These are phyloP conservation scores for Trachymyrmex cornetzi DNA, from an alignment of 1,140 invertebrate species.

Conservation along the genomic window DNA sequence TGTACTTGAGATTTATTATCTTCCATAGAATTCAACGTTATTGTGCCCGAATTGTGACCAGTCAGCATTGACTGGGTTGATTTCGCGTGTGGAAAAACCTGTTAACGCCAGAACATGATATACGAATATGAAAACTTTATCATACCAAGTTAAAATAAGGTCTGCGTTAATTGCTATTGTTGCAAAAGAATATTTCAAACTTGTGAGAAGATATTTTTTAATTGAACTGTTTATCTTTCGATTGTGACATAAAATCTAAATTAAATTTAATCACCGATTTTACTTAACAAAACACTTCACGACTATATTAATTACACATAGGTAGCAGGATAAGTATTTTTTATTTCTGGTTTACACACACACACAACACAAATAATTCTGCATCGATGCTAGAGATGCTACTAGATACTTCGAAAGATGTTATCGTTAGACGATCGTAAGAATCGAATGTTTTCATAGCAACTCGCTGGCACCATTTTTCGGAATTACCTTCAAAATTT, in stretches of 20 bases:
- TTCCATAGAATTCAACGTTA: conserved; percentile 45
- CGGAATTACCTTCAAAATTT: conserved; percentile 29
- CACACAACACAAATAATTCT: neutral
- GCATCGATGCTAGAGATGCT: neutral
- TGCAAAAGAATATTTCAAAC: neutral
- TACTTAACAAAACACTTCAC: neutral
- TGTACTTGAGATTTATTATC: conserved; percentile 59
- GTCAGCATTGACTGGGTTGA: conserved; percentile 23
- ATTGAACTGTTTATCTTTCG: neutral
- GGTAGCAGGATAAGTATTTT: conserved; percentile 1
- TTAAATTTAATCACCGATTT: conserved; percentile 3
- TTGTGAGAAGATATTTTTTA: neutral
- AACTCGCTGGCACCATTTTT: conserved; percentile 6
- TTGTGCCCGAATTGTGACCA: conserved; percentile 37
- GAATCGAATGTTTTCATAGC: conserved; percentile 14
- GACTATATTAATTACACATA: neutral
- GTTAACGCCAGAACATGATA: conserved; percentile 10
- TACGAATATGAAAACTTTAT: neutral
- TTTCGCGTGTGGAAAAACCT: conserved; percentile 10
- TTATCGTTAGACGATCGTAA: neutral
- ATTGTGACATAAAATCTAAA: neutral
- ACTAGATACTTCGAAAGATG: neutral
- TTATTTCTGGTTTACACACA: neutral
- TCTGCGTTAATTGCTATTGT: neutral
- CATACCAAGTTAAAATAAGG: neutral